Base-by-base conservation (phyloP, 2,113 vertebrate species). In the Hypocryptadius cinnamomeus region DNA sequence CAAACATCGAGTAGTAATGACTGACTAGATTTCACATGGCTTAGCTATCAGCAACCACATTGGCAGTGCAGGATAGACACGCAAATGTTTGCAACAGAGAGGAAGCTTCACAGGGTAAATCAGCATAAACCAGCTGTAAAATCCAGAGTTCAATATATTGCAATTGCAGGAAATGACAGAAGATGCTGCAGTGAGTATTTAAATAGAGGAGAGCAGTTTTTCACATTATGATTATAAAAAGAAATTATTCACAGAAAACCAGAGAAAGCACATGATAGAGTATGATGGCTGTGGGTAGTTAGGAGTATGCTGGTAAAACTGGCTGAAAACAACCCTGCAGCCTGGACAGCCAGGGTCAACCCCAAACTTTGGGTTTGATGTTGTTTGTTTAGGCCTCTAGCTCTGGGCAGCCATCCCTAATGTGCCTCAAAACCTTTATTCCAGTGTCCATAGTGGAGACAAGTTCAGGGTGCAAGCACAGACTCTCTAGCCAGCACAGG, bases 391-490 rank as follows among this genome's bases (percentile, higher is more conserved):
- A 68, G 33, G 20, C 39, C 56, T 25, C 0, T 7, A 33, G 18
- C 42, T 39, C 14, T 15, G 54, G 54, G 87, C 68, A 88, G 15
- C 10, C 22, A 9, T 23, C 17, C 6, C 27, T 63, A 40, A 28
- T 69, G 17, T 21, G 22, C 14, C 60, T 69, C 66, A 39, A n/a
- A 40, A 7, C 22, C 19, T 11, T 15, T 5, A 15, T 28, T 64
- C 10, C 0, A 3, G 8, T 28, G 37, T 33, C 27, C 1, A 0
- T 2, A 6, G 7, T 6, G 8, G n/a, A 27, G n/a, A 20, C 7
- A 0, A 1, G 12, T 1, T 0, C 31, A 13, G 31, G 20, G 5
- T 4, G 50, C 1, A 8, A 8, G 45, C 3, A 3, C 19, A 39
- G 53, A 9, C 42, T 19, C 60, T 54, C 54, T 2, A 0, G 24